Base-by-base conservation (phyloP, 37 sponge, comb jelly and placozoan genomes). In the Chondrilla cf. caribensis region DNA sequence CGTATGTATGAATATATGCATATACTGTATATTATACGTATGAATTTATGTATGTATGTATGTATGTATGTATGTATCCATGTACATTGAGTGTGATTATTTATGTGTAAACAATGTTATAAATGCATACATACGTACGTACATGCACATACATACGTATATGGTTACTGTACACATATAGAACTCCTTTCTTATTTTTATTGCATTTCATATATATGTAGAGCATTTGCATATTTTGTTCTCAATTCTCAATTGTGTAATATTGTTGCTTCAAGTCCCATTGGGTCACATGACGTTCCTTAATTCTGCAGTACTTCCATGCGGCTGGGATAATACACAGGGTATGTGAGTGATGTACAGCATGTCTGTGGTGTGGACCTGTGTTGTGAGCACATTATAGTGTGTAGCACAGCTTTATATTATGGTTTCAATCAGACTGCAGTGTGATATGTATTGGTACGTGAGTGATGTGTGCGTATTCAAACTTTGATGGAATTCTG, bases 261-360 rank as follows among this genome's bases (percentile, higher is more conserved):
- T n/a, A n/a, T n/a, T n/a, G n/a, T n/a, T n/a, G n/a, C n/a, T n/a
- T n/a, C n/a, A n/a, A n/a, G n/a, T n/a, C n/a, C n/a, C 59, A 79
- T 28, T 29, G 22, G 29, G 64, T 15, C 15, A 28, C 25, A 15
- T 62, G 4, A 9, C 15, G 64, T 62, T 28, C 29, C 29, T 60
- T 57, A 24, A 1, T 80, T 67, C 25, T 81, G 0, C 65, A 94
- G 92, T 93, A 93, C 81, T 79, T 97, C 14, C 97, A 97, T 67
- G 91, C 97, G 18, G 94, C 94, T 79, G 94, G 97, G 0, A 91
- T 97, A 18, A 84, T 97, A 21, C 97, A 97, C 79, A 37, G 97
- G 65, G 92, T 91, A 73, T 73, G 92, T 88, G n/a, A n/a, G n/a
- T n/a, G 58, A 19, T 62, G 64, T 47, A 47, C 51, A 47, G n/a